Conservation (phyloP, 2,888 invertebrate species). For the Trichopria drosophilae region DNA sequence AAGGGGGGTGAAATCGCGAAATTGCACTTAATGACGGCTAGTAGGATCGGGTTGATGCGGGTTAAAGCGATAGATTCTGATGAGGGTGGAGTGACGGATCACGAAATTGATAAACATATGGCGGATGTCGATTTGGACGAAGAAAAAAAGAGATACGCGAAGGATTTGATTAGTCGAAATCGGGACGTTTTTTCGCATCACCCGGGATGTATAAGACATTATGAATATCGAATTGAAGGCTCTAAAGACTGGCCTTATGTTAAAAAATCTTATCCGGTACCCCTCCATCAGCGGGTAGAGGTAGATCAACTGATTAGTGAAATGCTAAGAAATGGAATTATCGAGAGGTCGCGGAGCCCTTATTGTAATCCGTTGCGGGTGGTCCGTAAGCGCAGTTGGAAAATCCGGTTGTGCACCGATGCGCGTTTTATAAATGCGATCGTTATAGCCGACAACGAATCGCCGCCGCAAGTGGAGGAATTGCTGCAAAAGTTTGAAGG, state of each 20-base stretch:
- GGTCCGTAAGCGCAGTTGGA: conserved; percentile 40
- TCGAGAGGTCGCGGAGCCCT: conserved; percentile 38
- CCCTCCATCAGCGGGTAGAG: conserved; percentile 36
- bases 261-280: conserved; percentile 40
- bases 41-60: too few species aligned
- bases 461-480: conserved; percentile 28
- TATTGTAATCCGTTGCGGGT: conserved; percentile 43
- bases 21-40: too few species aligned
- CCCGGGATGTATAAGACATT: neutral
- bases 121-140: too few species aligned
- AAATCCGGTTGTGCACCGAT: conserved; percentile 43
- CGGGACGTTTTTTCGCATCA: neutral
- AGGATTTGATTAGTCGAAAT: too few species aligned
- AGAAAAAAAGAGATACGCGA: too few species aligned
- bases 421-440: conserved; percentile 40
- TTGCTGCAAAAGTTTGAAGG: conserved; percentile 34
- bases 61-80: too few species aligned
- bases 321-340: conserved; percentile 39
- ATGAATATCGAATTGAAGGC: neutral
- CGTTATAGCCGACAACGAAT: conserved; percentile 40
- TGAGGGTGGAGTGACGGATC: too few species aligned
- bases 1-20: too few species aligned
- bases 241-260: conserved; percentile 8
- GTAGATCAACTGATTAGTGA: conserved; percentile 36
- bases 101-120: too few species aligned